A percentile compares a stretch with the other conserved stretches of the same genome.
Conservation (phyloP, 2,113 vertebrate genomes). For the Pollachius pollachius region DNA sequence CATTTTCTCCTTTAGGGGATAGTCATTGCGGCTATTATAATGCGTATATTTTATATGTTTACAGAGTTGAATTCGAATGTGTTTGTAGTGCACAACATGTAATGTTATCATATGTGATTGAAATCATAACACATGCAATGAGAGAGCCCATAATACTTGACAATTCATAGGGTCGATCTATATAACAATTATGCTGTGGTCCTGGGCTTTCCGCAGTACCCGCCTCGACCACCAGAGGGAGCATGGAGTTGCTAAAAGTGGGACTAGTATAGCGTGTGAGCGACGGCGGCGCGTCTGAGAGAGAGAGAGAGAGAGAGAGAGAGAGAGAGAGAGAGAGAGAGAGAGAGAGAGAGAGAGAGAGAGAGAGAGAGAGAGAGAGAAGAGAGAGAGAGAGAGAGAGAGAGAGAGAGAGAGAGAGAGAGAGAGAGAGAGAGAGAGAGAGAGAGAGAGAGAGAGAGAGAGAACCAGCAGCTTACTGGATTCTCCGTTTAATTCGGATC, state of each 20-base stretch:
- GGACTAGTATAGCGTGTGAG: conserved; percentile 33
- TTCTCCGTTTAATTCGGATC: conserved; percentile 49
- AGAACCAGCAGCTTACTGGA: conserved; percentile 43
- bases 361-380: conserved; percentile 1
- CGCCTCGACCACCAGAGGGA: conserved; percentile 65
- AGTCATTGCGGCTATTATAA: too few species aligned
- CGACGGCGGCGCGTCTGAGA: conserved; percentile 46
- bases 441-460: conserved; percentile 37
- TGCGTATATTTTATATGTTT: too few species aligned
- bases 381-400: not conserved
- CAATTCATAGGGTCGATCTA: too few species aligned
- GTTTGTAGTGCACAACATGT: too few species aligned
- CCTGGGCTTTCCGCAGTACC: conserved; percentile 11
- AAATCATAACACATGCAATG: too few species aligned
- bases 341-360: not conserved
- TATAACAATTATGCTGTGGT: not conserved
- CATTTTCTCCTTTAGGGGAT: too few species aligned
- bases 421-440: conserved; percentile 1
- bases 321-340: not conserved
- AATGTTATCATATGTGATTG: too few species aligned
- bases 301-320: conserved; percentile 4
- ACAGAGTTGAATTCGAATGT: too few species aligned
- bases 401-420: not conserved
- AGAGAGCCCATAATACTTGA: too few species aligned
- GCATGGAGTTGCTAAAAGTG: conserved; percentile 44